Percentiles rank a stretch among this genome's conserved stretches.
Conservation (phyloP, 2,888 invertebrate genomes). For the Aspidapion aeneum region DNA sequence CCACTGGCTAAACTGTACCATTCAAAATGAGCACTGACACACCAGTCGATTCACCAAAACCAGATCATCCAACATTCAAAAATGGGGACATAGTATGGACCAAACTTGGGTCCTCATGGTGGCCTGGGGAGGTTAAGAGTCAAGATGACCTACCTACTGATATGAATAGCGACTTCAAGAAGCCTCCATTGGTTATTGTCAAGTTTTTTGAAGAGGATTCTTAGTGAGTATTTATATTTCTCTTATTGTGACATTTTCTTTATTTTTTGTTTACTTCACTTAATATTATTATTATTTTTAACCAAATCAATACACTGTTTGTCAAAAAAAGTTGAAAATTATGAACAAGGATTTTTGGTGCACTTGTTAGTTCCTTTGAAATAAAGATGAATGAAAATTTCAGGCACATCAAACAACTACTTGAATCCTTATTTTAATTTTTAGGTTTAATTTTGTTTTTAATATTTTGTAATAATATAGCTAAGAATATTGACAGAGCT, state of each 20-base stretch:
- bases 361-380: no score
- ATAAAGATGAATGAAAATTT: no score
- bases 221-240: constrained; percentile 58
- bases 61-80: constrained; percentile 49
- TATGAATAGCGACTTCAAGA: constrained; percentile 60
- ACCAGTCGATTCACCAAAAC: background rate
- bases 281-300: background rate
- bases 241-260: no score
- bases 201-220: constrained; percentile 82
- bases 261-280: constrained; percentile 1
- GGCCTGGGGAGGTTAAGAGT: constrained; percentile 77
- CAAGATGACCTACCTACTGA: constrained; percentile 64
- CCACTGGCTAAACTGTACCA: constrained; percentile 6
- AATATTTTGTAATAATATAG: no score
- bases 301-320: no score
- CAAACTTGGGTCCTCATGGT: constrained; percentile 77
- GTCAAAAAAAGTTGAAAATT: no score
- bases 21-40: background rate
- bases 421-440: no score
- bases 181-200: constrained; percentile 75
- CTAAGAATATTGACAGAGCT: no score
- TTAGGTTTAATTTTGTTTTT: no score
- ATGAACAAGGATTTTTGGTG: no score
- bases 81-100: constrained; percentile 85
- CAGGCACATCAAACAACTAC: no score